Evolutionary conservation across 2,888 invertebrate species (phyloP).

Genomic region (Lepeophtheirus nordmannii): DNA sequence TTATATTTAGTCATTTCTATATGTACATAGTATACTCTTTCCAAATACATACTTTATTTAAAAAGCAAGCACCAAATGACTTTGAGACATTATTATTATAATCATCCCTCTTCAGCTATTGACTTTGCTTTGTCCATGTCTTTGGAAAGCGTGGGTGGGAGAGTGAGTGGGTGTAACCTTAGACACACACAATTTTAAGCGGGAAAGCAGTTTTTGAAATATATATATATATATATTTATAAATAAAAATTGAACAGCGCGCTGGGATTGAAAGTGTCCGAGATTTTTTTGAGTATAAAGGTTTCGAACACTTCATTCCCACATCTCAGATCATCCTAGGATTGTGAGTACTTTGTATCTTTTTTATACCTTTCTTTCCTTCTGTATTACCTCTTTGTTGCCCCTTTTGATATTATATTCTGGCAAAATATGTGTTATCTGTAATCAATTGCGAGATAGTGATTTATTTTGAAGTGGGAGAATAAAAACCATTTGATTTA

Average conservation of each 20-base stretch:
- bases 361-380: too few species aligned
- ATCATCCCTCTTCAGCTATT: not conserved
- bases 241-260: not conserved
- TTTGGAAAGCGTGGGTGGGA: not conserved
- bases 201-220: not conserved
- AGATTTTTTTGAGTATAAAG: slow-evolving; percentile 3
- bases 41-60: too few species aligned
- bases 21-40: too few species aligned
- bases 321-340: not conserved
- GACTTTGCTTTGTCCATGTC: not conserved
- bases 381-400: too few species aligned
- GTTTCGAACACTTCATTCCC: not conserved
- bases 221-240: not conserved
- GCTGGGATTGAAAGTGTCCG: not conserved
- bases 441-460: too few species aligned
- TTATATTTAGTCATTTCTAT: too few species aligned
- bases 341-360: not conserved
- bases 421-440: too few species aligned
- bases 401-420: too few species aligned
- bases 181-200: not conserved
- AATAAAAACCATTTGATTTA: too few species aligned
- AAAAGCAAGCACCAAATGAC: too few species aligned
- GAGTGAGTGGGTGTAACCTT: not conserved
- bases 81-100: too few species aligned
- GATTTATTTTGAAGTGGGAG: too few species aligned